Percentiles rank a stretch among this genome's conserved stretches.
These are phyloP conservation scores for Theodoxus fluviatilis DNA, from an alignment of 2,888 invertebrate species.

Conservation along the genomic window DNA sequence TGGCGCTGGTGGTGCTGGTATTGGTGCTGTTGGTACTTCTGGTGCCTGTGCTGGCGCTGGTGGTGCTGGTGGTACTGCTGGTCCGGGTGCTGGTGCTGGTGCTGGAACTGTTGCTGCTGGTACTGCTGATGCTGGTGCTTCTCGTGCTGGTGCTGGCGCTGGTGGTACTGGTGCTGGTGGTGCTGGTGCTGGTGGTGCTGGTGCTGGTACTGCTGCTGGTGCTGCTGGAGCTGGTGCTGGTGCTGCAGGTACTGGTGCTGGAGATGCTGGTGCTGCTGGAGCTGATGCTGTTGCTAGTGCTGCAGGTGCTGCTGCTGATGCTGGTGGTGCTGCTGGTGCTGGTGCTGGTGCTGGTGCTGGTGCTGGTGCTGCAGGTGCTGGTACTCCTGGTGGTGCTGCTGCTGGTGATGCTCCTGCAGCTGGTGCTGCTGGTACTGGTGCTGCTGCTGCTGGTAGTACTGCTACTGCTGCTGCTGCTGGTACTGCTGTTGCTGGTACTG, in stretches of 20 bases:
- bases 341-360: slow-evolving; percentile 22
- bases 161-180: no score
- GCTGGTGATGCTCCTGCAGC: not conserved
- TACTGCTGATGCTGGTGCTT: not conserved
- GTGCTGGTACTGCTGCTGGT: no score
- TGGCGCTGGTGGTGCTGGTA: not conserved
- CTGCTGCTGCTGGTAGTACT: slow-evolving; percentile 19
- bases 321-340: slow-evolving; percentile 17
- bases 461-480: slow-evolving; percentile 9
- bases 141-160: slow-evolving; percentile 21
- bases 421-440: slow-evolving; percentile 11
- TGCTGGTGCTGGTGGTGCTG: no score
- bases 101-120: slow-evolving; percentile 11
- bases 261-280: not conserved
- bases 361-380: slow-evolving; percentile 22
- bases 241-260: not conserved
- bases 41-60: not conserved
- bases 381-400: slow-evolving; percentile 21
- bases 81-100: slow-evolving; percentile 7
- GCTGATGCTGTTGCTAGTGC: not conserved
- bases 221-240: no score
- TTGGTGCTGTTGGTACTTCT: slow-evolving; percentile 20
- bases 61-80: slow-evolving; percentile 11
- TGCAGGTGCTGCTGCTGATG: slow-evolving; percentile 16
- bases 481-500: slow-evolving; percentile 18